These are phyloP conservation scores for Eurytoma adleriae DNA, from an alignment of 2,888 invertebrate species.

Conservation along the genomic window DNA sequence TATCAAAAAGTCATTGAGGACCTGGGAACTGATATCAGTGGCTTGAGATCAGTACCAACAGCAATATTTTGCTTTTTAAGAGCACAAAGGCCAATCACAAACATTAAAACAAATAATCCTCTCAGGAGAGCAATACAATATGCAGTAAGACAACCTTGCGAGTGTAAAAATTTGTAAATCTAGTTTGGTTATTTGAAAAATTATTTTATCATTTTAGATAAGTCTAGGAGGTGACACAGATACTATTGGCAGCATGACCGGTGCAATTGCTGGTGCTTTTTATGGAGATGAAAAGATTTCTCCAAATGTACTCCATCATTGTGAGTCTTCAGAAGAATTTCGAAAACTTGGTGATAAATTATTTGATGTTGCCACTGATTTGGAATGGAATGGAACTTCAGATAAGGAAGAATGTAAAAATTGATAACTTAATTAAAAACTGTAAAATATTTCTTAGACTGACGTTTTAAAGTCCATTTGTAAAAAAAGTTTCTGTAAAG, in stretches of 20 bases:
- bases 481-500: too few relatives aligned
- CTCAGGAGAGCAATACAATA: constrained; percentile 83
- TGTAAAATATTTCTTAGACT: too few relatives aligned
- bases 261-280: constrained; percentile 83
- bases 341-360: constrained; percentile 78
- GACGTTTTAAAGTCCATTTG: too few relatives aligned
- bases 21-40: constrained; percentile 81
- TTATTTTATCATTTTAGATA: constrained; percentile 73
- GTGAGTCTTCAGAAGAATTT: constrained; percentile 80
- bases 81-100: constrained; percentile 77
- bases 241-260: constrained; percentile 87
- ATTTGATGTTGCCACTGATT: constrained; percentile 62
- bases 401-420: neutral
- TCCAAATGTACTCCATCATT: constrained; percentile 78
- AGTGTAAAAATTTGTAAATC: neutral
- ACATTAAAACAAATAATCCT: constrained; percentile 78
- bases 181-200: constrained; percentile 8
- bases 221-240: constrained; percentile 87
- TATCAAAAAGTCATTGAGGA: constrained; percentile 77
- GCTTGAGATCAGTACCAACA: constrained; percentile 84
- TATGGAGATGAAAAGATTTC: constrained; percentile 80
- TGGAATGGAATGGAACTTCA: constrained; percentile 46
- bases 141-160: constrained; percentile 73
- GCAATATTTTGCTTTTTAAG: constrained; percentile 84
- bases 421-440: too few relatives aligned